Evolutionary conservation across 1,140 invertebrate genomes (phyloP), one percentile per base, ranked within the genome.

Genomic region (Patella vulgata): DNA sequence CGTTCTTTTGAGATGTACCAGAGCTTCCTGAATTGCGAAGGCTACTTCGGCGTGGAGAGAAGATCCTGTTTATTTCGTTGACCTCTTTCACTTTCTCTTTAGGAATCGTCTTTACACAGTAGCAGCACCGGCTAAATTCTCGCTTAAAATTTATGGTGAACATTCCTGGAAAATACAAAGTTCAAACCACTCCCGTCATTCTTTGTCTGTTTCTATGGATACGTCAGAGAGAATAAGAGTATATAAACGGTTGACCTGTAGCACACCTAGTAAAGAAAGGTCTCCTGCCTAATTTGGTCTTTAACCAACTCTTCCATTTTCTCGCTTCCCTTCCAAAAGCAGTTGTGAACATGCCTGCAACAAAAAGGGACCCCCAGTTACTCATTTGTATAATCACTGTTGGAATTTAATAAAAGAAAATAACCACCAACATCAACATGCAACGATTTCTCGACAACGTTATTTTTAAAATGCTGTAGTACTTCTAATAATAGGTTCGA

Each of bases 131-230:
- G 23, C 68, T 57, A 43, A 80, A 74, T 59, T 80, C 76, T 53
- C 76, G 58, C 60, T 78, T 80, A 59, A 80, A 80, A 59, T 80
- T 80, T 31, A 80, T 80, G 27, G 78, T 78, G 57, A 80, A 80
- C 68, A 78, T 73, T 31, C 78, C 78, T 80, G 76, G 48, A 78
- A 73, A 51, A 63, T 42, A 12, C 28, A 36, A 19, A 9, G 21
- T 14, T 27, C 23, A 33, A 9, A 55, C 36, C 31, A 27, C 19
- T 33, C 23, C 12, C 23, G 14, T 52, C 8, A 9, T 21, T 52
- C 12, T 11, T 31, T 23, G 9, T 52, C 50, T 50, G 21, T 50
- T 50, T 28, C n/a, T 23, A 17, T 23, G n/a, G 19, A 17, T 50
- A 28, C n/a, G 47, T 50, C 47, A 50, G 21, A 50, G n/a, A 23